phyloP scores from a whole-genome alignment of 2,888 invertebrate species.

The Aleiodes testaceus region DNA sequence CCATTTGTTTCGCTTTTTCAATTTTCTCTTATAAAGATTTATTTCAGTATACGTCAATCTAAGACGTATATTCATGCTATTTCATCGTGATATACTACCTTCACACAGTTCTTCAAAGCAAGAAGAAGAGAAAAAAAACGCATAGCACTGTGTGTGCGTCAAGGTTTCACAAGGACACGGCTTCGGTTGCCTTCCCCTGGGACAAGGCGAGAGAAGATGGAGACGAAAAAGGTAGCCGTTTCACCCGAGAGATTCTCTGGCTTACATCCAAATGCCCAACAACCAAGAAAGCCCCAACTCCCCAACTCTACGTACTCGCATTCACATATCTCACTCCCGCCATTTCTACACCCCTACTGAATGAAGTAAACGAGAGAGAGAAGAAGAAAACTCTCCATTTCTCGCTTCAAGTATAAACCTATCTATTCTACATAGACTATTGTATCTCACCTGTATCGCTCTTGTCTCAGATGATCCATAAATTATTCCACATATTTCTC shows the following conservation, averaged over 20 bases:
- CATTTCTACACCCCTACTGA: not conserved
- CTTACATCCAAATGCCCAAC: conserved; percentile 64
- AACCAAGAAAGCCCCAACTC: conserved; percentile 59
- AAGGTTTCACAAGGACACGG: conserved; percentile 24
- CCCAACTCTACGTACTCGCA: conserved; percentile 12
- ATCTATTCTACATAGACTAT: conserved; percentile 14
- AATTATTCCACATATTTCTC: conserved; percentile 6
- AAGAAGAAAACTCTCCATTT: conserved; percentile 1
- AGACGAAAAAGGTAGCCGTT: conserved; percentile 62
- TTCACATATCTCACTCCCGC: conserved; percentile 6
- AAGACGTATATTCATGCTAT: not conserved
- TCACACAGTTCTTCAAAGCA: conserved; percentile 17
- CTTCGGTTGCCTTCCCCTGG: conserved; percentile 37
- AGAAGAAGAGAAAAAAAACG: conserved; percentile 15
- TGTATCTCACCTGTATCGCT: conserved; percentile 20
- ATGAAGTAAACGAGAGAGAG: too few species aligned
- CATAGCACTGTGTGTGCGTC: conserved; percentile 4
- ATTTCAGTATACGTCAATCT: not conserved
- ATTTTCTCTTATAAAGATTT: too few species aligned
- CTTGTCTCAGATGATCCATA: conserved; percentile 17
- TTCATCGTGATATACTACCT: conserved; percentile 17
- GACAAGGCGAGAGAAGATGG: conserved; percentile 47
- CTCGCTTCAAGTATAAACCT: not conserved
- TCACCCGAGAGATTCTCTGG: conserved; percentile 63
- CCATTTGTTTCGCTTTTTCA: conserved; percentile 11